Evolutionary conservation across 2,113 vertebrate species (phyloP).

Genomic region (Ageneiosus marmoratus): DNA sequence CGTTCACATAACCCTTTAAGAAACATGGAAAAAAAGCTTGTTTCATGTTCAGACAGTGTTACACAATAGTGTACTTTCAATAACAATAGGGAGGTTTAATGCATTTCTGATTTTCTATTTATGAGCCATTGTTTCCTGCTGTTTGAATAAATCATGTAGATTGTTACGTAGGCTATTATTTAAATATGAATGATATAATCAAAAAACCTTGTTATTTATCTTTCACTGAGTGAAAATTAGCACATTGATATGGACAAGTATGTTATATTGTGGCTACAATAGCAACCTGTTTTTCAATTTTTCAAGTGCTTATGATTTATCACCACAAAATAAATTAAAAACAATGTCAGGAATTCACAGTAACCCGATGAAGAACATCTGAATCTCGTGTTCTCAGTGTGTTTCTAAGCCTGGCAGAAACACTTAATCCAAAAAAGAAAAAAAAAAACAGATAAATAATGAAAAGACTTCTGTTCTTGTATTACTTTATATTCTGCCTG

Average conservation of each 20-base stretch:
- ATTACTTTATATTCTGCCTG: slow-evolving; percentile 24
- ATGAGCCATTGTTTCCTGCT: slow-evolving; percentile 21
- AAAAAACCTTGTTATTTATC: slow-evolving; percentile 29
- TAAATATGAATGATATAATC: slow-evolving; percentile 32
- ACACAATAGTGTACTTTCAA: not conserved
- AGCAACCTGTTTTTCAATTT: slow-evolving; percentile 17
- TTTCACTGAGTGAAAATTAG: slow-evolving; percentile 16
- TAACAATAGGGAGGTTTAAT: slow-evolving; percentile 25
- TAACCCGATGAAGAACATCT: not conserved
- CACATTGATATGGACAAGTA: not conserved
- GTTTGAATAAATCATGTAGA: slow-evolving; percentile 27
- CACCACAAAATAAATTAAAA: not conserved
- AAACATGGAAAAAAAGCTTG: not conserved
- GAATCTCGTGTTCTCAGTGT: slow-evolving; percentile 1
- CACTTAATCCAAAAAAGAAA: slow-evolving; percentile 25
- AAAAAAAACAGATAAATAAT: slow-evolving; percentile 31
- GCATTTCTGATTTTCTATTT: not conserved
- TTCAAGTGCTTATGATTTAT: not conserved
- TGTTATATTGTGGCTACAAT: too few relatives aligned
- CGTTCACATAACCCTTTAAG: not conserved
- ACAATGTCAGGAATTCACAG: slow-evolving; percentile 22
- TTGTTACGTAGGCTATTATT: slow-evolving; percentile 13
- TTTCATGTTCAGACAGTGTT: not conserved
- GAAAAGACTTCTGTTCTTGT: slow-evolving; percentile 27
- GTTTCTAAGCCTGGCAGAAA: slow-evolving; percentile 1